These are phyloP conservation scores for Mustelus asterias DNA, from an alignment of 2,113 vertebrate species.

Conservation along the genomic window DNA sequence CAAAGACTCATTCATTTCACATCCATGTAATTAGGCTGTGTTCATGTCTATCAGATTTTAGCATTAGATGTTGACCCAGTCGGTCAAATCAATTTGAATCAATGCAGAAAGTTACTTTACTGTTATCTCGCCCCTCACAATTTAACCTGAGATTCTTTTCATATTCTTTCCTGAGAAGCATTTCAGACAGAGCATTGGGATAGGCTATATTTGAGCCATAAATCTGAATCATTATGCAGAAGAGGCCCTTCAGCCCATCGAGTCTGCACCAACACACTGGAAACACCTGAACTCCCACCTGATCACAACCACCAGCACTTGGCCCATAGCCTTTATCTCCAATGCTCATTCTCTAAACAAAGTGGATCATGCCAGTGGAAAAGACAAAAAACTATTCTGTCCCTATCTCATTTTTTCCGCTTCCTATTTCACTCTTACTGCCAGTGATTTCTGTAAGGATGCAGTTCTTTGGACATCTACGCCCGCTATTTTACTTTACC, in stretches of 20 bases:
- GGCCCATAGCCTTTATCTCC: not conserved
- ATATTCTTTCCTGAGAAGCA: not conserved
- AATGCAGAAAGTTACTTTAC: not conserved
- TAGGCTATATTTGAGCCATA: not conserved
- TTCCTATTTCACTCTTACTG: not conserved
- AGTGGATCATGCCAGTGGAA: not conserved
- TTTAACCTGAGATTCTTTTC: not conserved
- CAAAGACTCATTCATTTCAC: not conserved
- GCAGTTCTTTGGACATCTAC: not conserved
- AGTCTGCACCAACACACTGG: too few species aligned
- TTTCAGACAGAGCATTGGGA: not conserved
- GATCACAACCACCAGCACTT: too few species aligned
- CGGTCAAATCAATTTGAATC: not conserved
- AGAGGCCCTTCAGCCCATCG: too few species aligned
- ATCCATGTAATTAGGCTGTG: not conserved
- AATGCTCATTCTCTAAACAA: not conserved
- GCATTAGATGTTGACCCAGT: not conserved
- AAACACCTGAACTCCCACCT: too few species aligned
- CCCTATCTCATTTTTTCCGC: not conserved
- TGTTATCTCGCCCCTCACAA: not conserved
- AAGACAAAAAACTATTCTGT: not conserved
- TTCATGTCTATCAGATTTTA: not conserved
- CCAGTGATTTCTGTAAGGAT: not conserved
- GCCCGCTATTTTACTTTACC: too few species aligned
- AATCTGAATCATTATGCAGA: not conserved